These are phyloP conservation scores for Polyergus mexicanus DNA, from an alignment of 1,140 invertebrate species.

Conservation along the genomic window DNA sequence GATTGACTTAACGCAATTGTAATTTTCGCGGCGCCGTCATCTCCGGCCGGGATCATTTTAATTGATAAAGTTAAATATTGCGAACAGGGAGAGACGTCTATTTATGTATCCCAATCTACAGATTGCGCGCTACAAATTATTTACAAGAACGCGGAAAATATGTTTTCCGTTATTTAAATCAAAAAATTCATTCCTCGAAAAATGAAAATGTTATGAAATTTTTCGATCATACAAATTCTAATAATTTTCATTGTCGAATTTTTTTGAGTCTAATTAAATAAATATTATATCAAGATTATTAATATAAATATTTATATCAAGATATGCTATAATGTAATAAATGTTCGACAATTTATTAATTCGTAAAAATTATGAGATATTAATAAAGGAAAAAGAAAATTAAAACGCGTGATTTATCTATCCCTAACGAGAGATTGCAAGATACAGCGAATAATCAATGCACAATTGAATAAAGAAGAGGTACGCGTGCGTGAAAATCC, in stretches of 20 bases:
- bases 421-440: neutral
- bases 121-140: neutral
- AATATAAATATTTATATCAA: too few relatives aligned
- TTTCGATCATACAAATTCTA: too few relatives aligned
- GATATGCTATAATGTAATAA: neutral
- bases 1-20: neutral
- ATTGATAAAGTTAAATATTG: neutral
- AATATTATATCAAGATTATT: neutral
- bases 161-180: too few relatives aligned
- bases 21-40: slow-evolving; percentile 11
- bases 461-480: slow-evolving; percentile 27
- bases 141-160: neutral
- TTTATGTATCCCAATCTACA: neutral
- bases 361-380: neutral
- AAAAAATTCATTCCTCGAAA: too few relatives aligned
- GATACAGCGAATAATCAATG: slow-evolving; percentile 35
- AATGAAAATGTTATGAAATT: too few relatives aligned
- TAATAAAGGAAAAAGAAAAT: neutral
- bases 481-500: neutral
- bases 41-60: slow-evolving; percentile 6
- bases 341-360: neutral
- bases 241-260: neutral
- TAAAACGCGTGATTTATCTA: neutral
- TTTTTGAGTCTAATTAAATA: neutral
- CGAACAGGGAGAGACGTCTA: slow-evolving; percentile 1